Percentiles rank a stretch among this genome's conserved stretches.
Conservation (phyloP, 1,140 invertebrate genomes). For the Hyposmocoma kahamanoa region DNA sequence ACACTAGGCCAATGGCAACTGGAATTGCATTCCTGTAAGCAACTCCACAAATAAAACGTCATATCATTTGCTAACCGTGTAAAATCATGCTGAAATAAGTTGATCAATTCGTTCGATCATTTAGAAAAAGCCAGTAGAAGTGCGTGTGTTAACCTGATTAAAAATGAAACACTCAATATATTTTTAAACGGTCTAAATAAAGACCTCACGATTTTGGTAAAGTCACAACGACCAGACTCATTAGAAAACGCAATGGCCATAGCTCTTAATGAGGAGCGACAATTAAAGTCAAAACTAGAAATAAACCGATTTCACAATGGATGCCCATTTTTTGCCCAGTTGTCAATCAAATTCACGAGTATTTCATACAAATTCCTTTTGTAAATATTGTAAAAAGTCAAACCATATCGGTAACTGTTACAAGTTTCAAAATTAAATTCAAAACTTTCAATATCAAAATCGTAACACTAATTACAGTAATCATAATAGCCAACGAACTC, state of each 20-base stretch:
- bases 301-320: constrained; percentile 15
- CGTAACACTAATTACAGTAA: neutral
- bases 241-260: constrained; percentile 22
- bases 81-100: constrained; percentile 26
- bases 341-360: constrained; percentile 4
- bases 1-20: constrained; percentile 28
- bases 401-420: neutral
- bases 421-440: neutral
- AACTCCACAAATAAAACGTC: constrained; percentile 20
- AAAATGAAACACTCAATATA: too few species aligned
- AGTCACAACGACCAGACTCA: constrained; percentile 19
- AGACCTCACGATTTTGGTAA: constrained; percentile 9
- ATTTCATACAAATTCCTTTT: constrained; percentile 16
- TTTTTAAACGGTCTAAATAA: too few species aligned
- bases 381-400: constrained; percentile 8
- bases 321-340: neutral
- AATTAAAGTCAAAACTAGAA: constrained; percentile 22
- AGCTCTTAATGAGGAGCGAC: constrained; percentile 25
- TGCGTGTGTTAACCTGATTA: constrained; percentile 18
- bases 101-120: constrained; percentile 23
- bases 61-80: constrained; percentile 20
- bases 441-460: neutral
- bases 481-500: neutral
- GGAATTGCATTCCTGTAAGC: constrained; percentile 28
- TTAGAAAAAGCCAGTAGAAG: constrained; percentile 17